Percentiles rank a stretch among this genome's conserved stretches.
phyloP scores from a whole-genome alignment of 1,140 invertebrate species.

The Lordiphosa clarofinis region DNA sequence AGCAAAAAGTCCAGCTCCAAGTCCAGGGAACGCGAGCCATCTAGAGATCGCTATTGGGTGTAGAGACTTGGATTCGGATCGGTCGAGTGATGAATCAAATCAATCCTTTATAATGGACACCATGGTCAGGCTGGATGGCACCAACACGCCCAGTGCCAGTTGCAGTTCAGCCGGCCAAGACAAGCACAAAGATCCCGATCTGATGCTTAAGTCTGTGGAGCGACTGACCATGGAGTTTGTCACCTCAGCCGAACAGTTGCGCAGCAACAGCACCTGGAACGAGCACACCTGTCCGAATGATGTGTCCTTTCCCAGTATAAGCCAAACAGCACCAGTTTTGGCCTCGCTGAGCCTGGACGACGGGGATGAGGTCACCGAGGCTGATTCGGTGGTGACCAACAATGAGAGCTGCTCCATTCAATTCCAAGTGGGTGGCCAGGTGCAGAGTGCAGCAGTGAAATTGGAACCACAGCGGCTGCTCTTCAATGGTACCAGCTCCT shows the following conservation, averaged over 20 bases:
- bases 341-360: slow-evolving; percentile 85
- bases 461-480: slow-evolving; percentile 40
- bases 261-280: slow-evolving; percentile 85
- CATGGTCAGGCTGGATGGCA: slow-evolving; percentile 40
- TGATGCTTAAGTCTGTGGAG: slow-evolving; percentile 85
- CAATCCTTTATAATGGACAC: slow-evolving; percentile 74
- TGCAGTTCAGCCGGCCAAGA: slow-evolving; percentile 22
- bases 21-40: slow-evolving; percentile 52
- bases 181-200: slow-evolving; percentile 83
- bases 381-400: slow-evolving; percentile 29
- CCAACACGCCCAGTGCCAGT: slow-evolving; percentile 3
- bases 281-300: slow-evolving; percentile 87
- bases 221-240: slow-evolving; percentile 84
- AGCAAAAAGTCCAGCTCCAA: slow-evolving; percentile 66
- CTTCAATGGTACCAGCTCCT: slow-evolving; percentile 62
- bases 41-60: slow-evolving; percentile 75
- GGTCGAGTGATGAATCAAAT: slow-evolving; percentile 66
- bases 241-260: slow-evolving; percentile 81
- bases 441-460: slow-evolving; percentile 49
- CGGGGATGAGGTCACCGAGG: slow-evolving; percentile 39
- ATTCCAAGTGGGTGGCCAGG: slow-evolving; percentile 70
- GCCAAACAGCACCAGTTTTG: slow-evolving; percentile 85
- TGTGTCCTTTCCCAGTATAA: slow-evolving; percentile 88
- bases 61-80: slow-evolving; percentile 59
- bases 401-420: slow-evolving; percentile 31